Base-by-base conservation (phyloP, 2,797 vertebrate species). In the Amniataba percoides region DNA sequence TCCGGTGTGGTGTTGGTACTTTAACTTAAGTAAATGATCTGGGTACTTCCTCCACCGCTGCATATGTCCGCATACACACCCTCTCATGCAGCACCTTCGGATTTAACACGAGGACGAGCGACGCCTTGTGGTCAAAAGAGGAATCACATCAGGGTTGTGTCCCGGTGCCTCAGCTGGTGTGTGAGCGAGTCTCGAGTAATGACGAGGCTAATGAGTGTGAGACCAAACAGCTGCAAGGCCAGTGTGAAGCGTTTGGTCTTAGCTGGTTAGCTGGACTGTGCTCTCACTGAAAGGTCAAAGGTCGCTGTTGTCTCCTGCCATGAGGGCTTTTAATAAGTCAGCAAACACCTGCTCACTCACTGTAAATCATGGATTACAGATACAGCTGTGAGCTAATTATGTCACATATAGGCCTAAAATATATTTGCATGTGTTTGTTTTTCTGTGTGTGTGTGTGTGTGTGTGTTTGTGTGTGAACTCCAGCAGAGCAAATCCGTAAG, bases 401-500 rank as follows among this genome's bases (percentile, higher is more conserved):
- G 55, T 67, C 27, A 55, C 34, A 46, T 46, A 57, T 55, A n/a
- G 45, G 52, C 7, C 18, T 46, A 23, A 73, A 34, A 60, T 56
- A 46, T 79, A 7, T 69, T 23, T 59, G 8, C 34, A 8, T 71
- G 43, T 48, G 13, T 39, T 40, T 1, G 18, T 64, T 53, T 31
- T 27, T 18, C 34, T 57, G 66, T 57, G 60, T 61, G 21, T 63
- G 45, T 42, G 49, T 64, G 60, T 84, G 58, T 40, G 71, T 68
- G 63, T 75, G n/a, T 71, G 21, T 78, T 27, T 56, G 60, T 70
- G 48, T 16, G 15, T 49, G 5, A 19, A 1, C 46, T 68, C 21
- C 88, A 99, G 97, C 94, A 40, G 97, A 98, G 71, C 95, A 96
- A 78, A 97, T 95, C 87, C 96, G 98, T 81, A 96, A 96, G 86